A percentile compares a stretch with the other conserved stretches of the same genome.
phyloP scores from a whole-genome alignment of 2,113 vertebrate species.

The Talpa occidentalis region DNA sequence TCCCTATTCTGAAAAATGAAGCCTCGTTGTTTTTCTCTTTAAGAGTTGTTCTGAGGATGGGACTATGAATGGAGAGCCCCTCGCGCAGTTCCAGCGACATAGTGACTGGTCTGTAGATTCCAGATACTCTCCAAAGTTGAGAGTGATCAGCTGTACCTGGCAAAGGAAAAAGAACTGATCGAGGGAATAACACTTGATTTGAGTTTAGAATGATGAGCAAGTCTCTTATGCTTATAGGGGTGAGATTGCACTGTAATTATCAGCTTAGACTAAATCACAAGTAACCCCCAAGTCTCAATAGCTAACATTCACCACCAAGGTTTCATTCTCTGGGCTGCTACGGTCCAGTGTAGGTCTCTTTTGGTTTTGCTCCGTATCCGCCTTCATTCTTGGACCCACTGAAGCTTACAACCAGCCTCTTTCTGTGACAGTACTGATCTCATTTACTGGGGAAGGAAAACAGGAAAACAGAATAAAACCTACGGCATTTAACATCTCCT shows the following conservation, averaged over 20 bases:
- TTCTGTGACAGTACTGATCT: not conserved
- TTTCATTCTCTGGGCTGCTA: not conserved
- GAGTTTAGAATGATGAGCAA: not conserved
- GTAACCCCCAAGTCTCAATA: not conserved
- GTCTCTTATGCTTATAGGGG: not conserved
- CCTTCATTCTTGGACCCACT: not conserved
- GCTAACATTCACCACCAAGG: not conserved
- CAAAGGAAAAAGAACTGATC: not conserved
- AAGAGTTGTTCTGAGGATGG: not conserved
- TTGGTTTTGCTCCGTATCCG: not conserved
- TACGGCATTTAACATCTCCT: not conserved
- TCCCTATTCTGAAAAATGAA: not conserved
- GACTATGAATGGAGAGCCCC: not conserved
- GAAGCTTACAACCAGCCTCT: not conserved
- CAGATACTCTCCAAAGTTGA: not conserved
- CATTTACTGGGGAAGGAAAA: not conserved
- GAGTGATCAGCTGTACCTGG: not conserved
- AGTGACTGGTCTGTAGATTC: not conserved
- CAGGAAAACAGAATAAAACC: not conserved
- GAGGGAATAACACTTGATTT: not conserved
- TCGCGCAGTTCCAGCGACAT: not conserved
- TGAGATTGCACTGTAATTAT: not conserved
- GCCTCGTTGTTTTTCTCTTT: not conserved
- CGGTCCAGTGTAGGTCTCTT: not conserved
- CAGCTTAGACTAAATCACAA: not conserved